A percentile compares a stretch with the other conserved stretches of the same genome.
Evolutionary conservation across 2,113 vertebrate species (phyloP).

Genomic region (Corythoichthys intestinalis): DNA sequence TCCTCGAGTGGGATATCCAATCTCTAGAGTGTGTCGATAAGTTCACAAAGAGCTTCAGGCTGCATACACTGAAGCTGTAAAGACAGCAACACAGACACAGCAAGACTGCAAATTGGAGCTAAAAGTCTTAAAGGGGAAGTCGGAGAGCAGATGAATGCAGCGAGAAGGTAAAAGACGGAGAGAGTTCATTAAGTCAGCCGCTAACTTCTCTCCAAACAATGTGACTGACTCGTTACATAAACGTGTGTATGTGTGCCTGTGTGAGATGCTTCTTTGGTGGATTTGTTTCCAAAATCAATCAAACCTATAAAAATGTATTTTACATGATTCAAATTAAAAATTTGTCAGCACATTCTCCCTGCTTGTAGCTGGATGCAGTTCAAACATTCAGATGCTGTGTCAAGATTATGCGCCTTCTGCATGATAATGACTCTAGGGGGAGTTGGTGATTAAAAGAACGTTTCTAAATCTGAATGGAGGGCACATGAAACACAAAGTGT

Average conservation of each 20-base stretch:
- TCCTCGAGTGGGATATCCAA: slow-evolving; percentile 43
- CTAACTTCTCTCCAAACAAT: slow-evolving; percentile 3
- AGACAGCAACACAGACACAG: slow-evolving; percentile 31
- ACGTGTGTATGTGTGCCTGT: slow-evolving; percentile 2
- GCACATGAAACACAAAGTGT: not conserved
- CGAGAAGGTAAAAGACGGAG: slow-evolving; percentile 8
- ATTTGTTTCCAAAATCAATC: not conserved
- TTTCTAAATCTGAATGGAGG: slow-evolving; percentile 11
- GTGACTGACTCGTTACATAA: slow-evolving; percentile 48
- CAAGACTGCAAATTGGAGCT: slow-evolving; percentile 60
- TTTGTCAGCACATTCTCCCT: slow-evolving; percentile 2
- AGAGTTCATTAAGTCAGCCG: slow-evolving; percentile 3
- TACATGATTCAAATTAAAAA: not conserved
- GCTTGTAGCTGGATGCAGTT: slow-evolving; percentile 8
- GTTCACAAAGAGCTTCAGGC: slow-evolving; percentile 66
- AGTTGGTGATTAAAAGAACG: slow-evolving; percentile 29
- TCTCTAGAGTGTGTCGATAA: slow-evolving; percentile 65
- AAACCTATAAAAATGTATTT: not conserved
- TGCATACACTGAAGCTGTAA: slow-evolving; percentile 35
- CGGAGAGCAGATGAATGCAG: slow-evolving; percentile 18
- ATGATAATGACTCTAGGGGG: slow-evolving; percentile 26
- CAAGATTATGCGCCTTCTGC: slow-evolving; percentile 10
- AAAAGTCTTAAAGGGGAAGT: slow-evolving; percentile 34
- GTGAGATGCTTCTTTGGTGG: not conserved
- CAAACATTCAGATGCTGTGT: slow-evolving; percentile 7